Evolutionary conservation across 2,113 vertebrate genomes (phyloP).

Genomic region (Steatornis caripensis): DNA sequence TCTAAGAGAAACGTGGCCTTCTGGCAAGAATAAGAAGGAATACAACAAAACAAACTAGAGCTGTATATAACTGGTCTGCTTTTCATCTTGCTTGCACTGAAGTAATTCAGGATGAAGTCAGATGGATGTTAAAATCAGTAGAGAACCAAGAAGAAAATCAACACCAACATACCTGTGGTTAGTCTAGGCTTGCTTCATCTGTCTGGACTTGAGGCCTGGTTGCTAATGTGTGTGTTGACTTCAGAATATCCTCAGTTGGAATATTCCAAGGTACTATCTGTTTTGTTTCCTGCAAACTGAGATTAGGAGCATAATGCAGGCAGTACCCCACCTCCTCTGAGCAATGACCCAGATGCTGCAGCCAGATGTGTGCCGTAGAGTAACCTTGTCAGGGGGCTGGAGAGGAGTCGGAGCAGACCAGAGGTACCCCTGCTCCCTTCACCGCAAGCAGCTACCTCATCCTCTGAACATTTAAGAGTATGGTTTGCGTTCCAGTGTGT

Average conservation of each 20-base stretch:
- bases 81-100: not conserved
- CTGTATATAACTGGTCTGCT: not conserved
- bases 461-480: not conserved
- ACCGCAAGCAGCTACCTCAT: not conserved
- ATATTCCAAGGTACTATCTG: not conserved
- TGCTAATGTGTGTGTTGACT: not conserved
- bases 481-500: not conserved
- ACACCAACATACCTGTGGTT: not conserved
- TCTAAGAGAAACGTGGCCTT: not conserved
- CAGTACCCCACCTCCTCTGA: not conserved
- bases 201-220: not conserved
- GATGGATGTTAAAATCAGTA: not conserved
- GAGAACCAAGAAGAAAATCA: not conserved
- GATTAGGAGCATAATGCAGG: not conserved
- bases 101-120: not conserved
- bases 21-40: not conserved
- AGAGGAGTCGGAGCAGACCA: not conserved
- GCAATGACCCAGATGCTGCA: not conserved
- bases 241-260: not conserved
- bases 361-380: not conserved
- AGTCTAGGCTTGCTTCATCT: not conserved
- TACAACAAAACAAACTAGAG: not conserved
- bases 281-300: not conserved
- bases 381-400: rapidly evolving
- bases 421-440: not conserved